phyloP scores from a whole-genome alignment of 23 tunicate genomes.

The Trididemnum miniatum region DNA sequence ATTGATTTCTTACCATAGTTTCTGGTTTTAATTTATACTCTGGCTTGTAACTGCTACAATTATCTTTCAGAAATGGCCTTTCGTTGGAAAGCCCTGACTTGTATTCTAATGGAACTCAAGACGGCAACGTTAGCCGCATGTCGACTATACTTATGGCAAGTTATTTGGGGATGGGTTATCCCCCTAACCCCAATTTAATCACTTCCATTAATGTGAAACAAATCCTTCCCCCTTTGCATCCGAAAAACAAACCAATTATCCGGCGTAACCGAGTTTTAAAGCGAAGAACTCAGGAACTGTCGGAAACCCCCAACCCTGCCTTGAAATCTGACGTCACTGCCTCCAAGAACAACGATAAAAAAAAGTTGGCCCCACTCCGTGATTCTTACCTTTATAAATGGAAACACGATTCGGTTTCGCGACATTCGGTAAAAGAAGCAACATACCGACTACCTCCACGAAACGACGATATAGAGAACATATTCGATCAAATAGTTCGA shows the following conservation, averaged over 20 bases:
- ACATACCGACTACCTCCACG: slow-evolving; percentile 18
- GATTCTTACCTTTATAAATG: slow-evolving; percentile 31
- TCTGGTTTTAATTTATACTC: too few species aligned
- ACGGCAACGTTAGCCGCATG: slow-evolving; percentile 37
- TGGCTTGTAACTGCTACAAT: too few species aligned
- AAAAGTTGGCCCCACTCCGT: slow-evolving; percentile 11
- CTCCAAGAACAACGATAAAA: background rate
- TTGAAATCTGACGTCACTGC: background rate
- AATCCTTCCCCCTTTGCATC: slow-evolving; percentile 45
- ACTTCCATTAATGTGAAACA: slow-evolving; percentile 52
- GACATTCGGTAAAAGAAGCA: background rate
- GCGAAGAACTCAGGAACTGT: background rate
- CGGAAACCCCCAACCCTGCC: background rate
- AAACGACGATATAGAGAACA: slow-evolving; percentile 5
- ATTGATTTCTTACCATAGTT: too few species aligned
- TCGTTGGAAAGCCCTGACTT: slow-evolving; percentile 7
- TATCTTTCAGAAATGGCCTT: slow-evolving; percentile 17
- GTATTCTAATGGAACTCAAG: background rate
- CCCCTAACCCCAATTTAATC: slow-evolving; percentile 38
- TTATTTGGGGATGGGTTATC: slow-evolving; percentile 43
- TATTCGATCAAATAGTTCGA: slow-evolving; percentile 54
- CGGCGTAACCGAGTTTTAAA: background rate
- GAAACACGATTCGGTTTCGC: slow-evolving; percentile 18
- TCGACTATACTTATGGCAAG: slow-evolving; percentile 60
- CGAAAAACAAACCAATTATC: background rate